Evolutionary conservation across 2,113 vertebrate species (phyloP), one percentile per base, ranked within the genome.

Genomic region (Crypturellus undulatus): DNA sequence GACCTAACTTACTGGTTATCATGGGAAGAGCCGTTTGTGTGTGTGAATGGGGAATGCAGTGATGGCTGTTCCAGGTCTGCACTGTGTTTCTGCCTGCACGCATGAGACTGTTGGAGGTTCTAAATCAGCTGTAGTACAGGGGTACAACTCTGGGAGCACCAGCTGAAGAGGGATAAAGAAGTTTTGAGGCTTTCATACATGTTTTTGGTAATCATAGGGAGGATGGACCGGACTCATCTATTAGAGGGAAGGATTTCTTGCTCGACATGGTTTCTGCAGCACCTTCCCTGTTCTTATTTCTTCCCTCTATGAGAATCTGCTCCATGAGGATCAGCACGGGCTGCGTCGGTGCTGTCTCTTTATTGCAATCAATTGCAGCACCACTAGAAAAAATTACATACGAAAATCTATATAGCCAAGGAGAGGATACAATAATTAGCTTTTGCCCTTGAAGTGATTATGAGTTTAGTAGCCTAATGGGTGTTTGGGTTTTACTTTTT

Each of bases 311-410:
- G 45, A 45, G 45, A 16, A 45, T 45, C 21, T 51, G 28, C 38
- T 91, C 10, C 0, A 0, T 63, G 64, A 13, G 24, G 7, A n/a
- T 70, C 38, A 15, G 51, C 25, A 43, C 16, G 83, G 59, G 34
- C 21, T 54, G 3, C 42, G 24, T 42, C 19, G 36, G 6, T 62
- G 9, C 36, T 76, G 12, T 47, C 15, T 8, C 9, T 4, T 70
- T n/a, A 25, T 4, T 82, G 0, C 2, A 60, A 45, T 52, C 26
- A 42, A 0, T 64, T 8, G 0, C 26, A 47, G 16, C 47, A n/a
- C 64, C 11, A 40, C 32, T 62, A 32, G n/a, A 42, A 79, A 79
- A 34, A 4, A 87, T 77, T 56, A 9, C 2, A 1, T 63, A 3
- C 60, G 18, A 18, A 81, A 90, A 81, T 10, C 24, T 49, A 0